Evolutionary conservation across 2,113 vertebrate species (phyloP).

Genomic region (Gnathonemus longibarbis): DNA sequence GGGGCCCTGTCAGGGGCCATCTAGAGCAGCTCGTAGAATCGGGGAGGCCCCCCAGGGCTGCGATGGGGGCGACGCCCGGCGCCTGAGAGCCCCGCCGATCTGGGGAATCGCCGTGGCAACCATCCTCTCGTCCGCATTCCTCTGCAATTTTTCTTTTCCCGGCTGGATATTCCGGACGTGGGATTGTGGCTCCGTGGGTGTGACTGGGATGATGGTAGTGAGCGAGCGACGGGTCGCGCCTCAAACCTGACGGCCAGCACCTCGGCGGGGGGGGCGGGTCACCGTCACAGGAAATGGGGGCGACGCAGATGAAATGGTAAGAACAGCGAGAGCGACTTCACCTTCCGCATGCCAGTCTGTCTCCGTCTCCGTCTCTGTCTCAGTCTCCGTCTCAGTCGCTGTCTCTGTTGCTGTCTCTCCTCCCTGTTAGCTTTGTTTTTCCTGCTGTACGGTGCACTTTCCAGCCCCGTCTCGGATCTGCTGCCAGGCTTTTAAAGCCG

Average conservation of each 20-base stretch:
- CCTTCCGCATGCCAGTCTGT: not conserved
- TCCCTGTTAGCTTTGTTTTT: not conserved
- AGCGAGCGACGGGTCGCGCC: not conserved
- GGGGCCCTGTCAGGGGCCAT: constrained; percentile 25
- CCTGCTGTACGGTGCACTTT: not conserved
- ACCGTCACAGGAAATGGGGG: constrained; percentile 50
- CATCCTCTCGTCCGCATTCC: not conserved
- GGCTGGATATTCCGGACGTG: not conserved
- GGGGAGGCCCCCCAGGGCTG: not conserved
- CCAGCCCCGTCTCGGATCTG: not conserved
- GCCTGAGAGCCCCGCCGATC: not conserved
- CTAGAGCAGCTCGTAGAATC: not conserved
- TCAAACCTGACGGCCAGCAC: constrained; percentile 24
- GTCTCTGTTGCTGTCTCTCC: not conserved
- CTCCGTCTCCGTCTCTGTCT: not conserved
- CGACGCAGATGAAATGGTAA: constrained; percentile 66
- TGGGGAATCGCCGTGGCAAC: not conserved
- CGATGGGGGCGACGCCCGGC: not conserved
- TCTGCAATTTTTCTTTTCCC: not conserved
- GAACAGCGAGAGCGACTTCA: constrained; percentile 11
- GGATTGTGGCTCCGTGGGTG: not conserved
- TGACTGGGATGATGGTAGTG: not conserved
- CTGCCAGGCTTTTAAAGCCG: not conserved
- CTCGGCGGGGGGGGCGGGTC: constrained; percentile 19
- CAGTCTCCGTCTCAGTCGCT: not conserved